Evolutionary conservation across 2,888 invertebrate genomes (phyloP).

Genomic region (Linyphia triangularis): DNA sequence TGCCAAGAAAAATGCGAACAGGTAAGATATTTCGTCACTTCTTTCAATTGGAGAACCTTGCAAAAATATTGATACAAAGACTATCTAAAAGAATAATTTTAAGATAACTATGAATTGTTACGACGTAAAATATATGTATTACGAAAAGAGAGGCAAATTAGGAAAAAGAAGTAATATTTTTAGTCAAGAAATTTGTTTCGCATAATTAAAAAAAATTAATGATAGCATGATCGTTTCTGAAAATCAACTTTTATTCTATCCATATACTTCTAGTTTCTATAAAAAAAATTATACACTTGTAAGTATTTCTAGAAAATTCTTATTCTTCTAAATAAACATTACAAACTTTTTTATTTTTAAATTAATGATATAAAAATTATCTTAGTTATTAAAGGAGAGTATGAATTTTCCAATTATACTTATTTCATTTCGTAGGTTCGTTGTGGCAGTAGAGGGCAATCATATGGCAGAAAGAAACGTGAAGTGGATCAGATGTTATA

Average conservation of each 20-base stretch:
- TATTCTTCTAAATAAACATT: not conserved
- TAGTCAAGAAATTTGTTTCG: not conserved
- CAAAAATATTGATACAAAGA: too few relatives aligned
- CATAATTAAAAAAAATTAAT: not conserved
- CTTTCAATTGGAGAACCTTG: too few relatives aligned
- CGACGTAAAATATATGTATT: too few relatives aligned
- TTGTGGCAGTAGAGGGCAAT: slow-evolving; percentile 65
- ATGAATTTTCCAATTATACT: too few relatives aligned
- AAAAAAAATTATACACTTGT: not conserved
- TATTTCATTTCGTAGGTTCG: slow-evolving; percentile 52
- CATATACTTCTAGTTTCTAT: not conserved
- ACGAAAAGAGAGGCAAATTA: too few relatives aligned
- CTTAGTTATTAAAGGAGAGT: too few relatives aligned
- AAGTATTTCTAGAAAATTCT: not conserved
- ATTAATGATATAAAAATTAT: too few relatives aligned
- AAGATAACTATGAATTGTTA: too few relatives aligned
- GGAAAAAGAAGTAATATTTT: too few relatives aligned
- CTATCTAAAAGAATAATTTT: too few relatives aligned
- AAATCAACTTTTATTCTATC: not conserved
- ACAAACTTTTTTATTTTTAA: not conserved
- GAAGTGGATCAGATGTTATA: not conserved
- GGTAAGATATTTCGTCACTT: slow-evolving; percentile 79
- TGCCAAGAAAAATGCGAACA: slow-evolving; percentile 81
- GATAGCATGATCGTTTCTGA: not conserved
- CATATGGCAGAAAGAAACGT: slow-evolving; percentile 61